Percentiles rank a stretch among this genome's conserved stretches.
Evolutionary conservation across 2,888 invertebrate genomes (phyloP).

Genomic region (Acanthacorydalis orientalis): DNA sequence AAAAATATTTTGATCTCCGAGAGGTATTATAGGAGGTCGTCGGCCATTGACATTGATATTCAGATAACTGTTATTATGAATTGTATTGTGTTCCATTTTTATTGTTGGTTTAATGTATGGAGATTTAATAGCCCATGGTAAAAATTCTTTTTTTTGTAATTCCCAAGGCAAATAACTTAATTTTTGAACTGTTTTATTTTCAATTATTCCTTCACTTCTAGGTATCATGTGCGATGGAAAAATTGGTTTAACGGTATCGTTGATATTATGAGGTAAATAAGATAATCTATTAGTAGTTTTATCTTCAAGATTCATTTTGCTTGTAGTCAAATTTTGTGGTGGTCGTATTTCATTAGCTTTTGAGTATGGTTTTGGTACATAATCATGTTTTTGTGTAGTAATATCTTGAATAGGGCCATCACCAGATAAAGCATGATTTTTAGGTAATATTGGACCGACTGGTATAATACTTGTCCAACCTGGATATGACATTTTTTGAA

Average conservation of each 20-base stretch:
- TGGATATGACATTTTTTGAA: slow-evolving; percentile 35
- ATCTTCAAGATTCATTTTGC: slow-evolving; percentile 26
- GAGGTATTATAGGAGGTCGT: slow-evolving; percentile 21
- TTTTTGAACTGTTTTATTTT: slow-evolving; percentile 14
- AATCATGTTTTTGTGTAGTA: slow-evolving; percentile 60
- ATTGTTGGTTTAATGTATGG: slow-evolving; percentile 38
- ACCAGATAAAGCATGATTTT: slow-evolving; percentile 42
- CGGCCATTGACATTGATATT: slow-evolving; percentile 8
- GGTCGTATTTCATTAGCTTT: slow-evolving; percentile 28
- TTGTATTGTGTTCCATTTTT: slow-evolving; percentile 40
- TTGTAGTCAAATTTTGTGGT: slow-evolving; percentile 19
- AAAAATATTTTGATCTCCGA: neutral
- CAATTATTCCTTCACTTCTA: slow-evolving; percentile 15
- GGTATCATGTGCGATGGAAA: slow-evolving; percentile 18
- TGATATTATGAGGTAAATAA: slow-evolving; percentile 28
- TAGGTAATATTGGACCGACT: slow-evolving; percentile 38
- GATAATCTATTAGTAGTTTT: slow-evolving; percentile 39
- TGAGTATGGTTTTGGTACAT: slow-evolving; percentile 41
- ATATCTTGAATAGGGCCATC: slow-evolving; percentile 52
- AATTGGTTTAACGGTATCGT: slow-evolving; percentile 18
- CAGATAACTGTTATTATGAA: slow-evolving; percentile 43
- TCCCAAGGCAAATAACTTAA: slow-evolving; percentile 32
- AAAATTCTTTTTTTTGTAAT: slow-evolving; percentile 21
- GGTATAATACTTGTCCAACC: slow-evolving; percentile 36
- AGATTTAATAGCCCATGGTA: slow-evolving; percentile 25